Evolutionary conservation across 2,797 vertebrate species (phyloP).

Genomic region (Picus viridis): DNA sequence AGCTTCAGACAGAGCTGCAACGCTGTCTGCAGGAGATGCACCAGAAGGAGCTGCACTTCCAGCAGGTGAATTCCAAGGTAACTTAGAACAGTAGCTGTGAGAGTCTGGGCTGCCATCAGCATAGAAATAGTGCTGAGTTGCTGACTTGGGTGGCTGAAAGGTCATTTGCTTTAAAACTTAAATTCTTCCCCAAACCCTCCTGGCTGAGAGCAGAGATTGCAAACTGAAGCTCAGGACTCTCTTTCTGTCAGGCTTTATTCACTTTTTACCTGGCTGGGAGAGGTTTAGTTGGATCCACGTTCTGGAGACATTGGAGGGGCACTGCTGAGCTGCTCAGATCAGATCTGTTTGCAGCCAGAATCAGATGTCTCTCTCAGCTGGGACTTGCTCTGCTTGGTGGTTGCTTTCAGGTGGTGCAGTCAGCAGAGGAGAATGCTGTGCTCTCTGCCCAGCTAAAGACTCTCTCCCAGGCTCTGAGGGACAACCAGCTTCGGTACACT

Average conservation of each 20-base stretch:
- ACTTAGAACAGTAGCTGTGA: not conserved
- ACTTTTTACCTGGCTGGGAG: not conserved
- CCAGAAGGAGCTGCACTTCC: conserved; percentile 83
- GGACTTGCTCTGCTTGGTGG: not conserved
- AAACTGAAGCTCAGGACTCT: not conserved
- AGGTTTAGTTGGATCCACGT: not conserved
- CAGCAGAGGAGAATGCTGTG: conserved; percentile 82
- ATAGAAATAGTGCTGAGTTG: not conserved
- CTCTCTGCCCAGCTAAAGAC: conserved; percentile 82
- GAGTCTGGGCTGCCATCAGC: not conserved
- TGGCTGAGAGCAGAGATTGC: not conserved
- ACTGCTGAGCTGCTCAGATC: not conserved
- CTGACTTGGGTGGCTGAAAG: not conserved
- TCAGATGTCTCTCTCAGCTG: not conserved
- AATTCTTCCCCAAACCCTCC: not conserved
- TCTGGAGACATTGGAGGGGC: not conserved
- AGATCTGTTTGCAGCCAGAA: not conserved
- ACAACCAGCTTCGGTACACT: conserved; percentile 79
- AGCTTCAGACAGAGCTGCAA: conserved; percentile 82
- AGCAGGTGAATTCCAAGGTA: conserved; percentile 86
- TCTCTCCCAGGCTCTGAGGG: conserved; percentile 85
- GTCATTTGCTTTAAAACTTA: not conserved
- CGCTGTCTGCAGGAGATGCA: conserved; percentile 86
- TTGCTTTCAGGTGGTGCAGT: conserved; percentile 81
- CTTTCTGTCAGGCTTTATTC: not conserved